These are phyloP conservation scores for Akabosia matsudoensis DNA, from an alignment of 1,140 invertebrate genomes.

Conservation along the genomic window DNA sequence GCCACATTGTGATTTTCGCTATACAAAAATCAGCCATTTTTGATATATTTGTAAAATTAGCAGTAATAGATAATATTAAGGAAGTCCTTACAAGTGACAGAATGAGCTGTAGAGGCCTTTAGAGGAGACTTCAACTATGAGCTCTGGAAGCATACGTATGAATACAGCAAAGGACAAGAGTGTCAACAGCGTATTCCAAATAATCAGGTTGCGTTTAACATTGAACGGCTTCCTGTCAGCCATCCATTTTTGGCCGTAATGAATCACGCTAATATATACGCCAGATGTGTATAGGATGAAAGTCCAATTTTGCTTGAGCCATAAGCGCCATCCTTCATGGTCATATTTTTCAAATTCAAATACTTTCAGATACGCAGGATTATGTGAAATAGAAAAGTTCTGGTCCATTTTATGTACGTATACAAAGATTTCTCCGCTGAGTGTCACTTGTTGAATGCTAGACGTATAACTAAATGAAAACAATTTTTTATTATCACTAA, in stretches of 20 bases:
- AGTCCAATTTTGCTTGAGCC: slow-evolving; percentile 9
- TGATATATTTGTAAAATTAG: not conserved
- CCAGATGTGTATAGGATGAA: not conserved
- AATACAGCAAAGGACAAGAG: not conserved
- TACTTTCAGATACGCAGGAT: not conserved
- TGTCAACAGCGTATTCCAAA: not conserved
- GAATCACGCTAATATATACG: not conserved
- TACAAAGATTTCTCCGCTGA: too few relatives aligned
- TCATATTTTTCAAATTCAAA: slow-evolving; percentile 14
- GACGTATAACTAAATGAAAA: too few relatives aligned
- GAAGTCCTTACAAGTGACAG: not conserved
- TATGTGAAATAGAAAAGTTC: not conserved
- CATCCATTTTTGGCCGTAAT: slow-evolving; percentile 19
- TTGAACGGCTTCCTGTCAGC: not conserved
- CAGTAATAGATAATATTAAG: not conserved
- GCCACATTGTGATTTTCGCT: slow-evolving; percentile 36
- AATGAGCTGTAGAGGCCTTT: not conserved
- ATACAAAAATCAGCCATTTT: not conserved
- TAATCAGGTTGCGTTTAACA: not conserved
- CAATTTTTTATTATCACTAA: too few relatives aligned
- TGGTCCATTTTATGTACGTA: not conserved
- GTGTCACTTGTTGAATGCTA: too few relatives aligned
- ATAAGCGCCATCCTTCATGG: not conserved
- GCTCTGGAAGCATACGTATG: slow-evolving; percentile 3
- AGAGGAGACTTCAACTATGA: not conserved